Evolutionary conservation across 2,888 invertebrate genomes (phyloP).

Genomic region (Drosophila quinaria): DNA sequence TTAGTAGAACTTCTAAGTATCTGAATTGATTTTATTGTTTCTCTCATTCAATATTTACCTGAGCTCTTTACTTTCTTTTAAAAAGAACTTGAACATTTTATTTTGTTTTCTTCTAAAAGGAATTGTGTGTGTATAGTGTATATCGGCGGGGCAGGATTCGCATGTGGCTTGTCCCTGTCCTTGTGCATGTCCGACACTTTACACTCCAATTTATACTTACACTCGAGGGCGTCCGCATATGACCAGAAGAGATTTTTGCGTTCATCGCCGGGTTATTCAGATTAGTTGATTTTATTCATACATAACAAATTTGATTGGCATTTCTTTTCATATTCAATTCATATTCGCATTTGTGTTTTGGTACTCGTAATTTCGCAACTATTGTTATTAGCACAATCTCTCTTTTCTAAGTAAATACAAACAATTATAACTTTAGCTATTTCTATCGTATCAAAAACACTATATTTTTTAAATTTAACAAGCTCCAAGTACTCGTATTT

Average conservation of each 20-base stretch:
- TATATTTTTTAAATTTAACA: conserved; percentile 41
- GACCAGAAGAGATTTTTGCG: background rate
- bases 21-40: background rate
- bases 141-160: conserved; percentile 15
- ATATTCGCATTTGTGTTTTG: conserved; percentile 45
- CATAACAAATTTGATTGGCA: conserved; percentile 18
- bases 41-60: background rate
- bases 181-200: conserved; percentile 54
- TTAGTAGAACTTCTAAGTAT: background rate
- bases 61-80: background rate
- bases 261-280: conserved; percentile 6
- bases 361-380: conserved; percentile 51
- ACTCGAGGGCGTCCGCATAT: conserved; percentile 27
- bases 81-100: background rate
- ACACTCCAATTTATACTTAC: conserved; percentile 9
- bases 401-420: conserved; percentile 28
- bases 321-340: conserved; percentile 35
- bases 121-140: conserved; percentile 2
- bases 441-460: conserved; percentile 58
- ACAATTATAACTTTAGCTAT: conserved; percentile 22
- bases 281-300: conserved; percentile 45
- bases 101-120: background rate
- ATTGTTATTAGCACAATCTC: conserved; percentile 65
- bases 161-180: conserved; percentile 36
- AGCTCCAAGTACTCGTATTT: conserved; percentile 63